phyloP scores from a whole-genome alignment of 2,888 invertebrate species.

The Ctena decussata region DNA sequence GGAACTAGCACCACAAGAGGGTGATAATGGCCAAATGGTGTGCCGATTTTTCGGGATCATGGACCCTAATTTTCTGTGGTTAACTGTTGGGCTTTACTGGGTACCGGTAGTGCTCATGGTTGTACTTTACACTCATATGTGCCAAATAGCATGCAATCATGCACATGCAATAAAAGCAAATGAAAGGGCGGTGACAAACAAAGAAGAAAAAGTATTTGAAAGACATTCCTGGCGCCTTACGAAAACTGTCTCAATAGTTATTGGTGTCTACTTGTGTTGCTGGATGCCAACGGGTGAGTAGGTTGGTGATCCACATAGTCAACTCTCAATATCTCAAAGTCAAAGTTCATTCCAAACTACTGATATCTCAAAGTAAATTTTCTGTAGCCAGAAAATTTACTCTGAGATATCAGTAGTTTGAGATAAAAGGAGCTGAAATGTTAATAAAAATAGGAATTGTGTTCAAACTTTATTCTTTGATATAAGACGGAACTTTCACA shows the following conservation, averaged over 20 bases:
- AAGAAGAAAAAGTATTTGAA: conserved; percentile 28
- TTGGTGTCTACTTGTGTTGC: conserved; percentile 71
- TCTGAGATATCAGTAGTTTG: no score
- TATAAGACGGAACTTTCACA: no score
- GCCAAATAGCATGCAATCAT: conserved; percentile 65
- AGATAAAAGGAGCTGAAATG: no score
- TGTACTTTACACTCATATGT: conserved; percentile 65
- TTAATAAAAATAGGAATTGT: no score
- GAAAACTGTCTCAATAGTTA: conserved; percentile 70
- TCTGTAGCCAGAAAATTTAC: no score
- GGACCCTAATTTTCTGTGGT: conserved; percentile 48
- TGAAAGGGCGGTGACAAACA: conserved; percentile 32
- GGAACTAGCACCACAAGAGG: conserved; percentile 32
- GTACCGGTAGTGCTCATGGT: conserved; percentile 66
- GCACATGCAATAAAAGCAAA: conserved; percentile 62
- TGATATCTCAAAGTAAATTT: no score
- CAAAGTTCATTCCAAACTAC: no score
- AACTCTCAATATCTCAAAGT: no score
- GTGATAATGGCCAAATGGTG: conserved; percentile 42
- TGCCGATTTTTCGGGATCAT: conserved; percentile 71
- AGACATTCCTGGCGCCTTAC: conserved; percentile 71
- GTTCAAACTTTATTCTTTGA: no score
- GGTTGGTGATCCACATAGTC: no score
- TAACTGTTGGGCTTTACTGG: conserved; percentile 66
- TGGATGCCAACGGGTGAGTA: conserved; percentile 72